Base-by-base conservation (phyloP, 2,113 vertebrate genomes). In the Hippoglossus stenolepis region DNA sequence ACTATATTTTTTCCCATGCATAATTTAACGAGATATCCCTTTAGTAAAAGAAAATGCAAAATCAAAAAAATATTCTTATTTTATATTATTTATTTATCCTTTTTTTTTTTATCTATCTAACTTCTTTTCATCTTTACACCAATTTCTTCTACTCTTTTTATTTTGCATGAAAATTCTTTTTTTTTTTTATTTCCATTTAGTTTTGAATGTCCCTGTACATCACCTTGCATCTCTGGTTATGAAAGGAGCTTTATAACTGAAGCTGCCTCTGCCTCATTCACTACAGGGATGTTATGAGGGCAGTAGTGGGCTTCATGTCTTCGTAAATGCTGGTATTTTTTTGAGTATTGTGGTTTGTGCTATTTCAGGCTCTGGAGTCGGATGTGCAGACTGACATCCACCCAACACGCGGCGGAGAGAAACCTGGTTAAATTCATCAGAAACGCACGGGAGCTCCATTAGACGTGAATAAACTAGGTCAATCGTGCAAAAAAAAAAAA, bases 391-490 rank as follows among this genome's bases (percentile, higher is more conserved):
- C 47, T 18, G 47, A 51, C 40, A 43, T 43, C 40, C 40, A 43
- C 40, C 40, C 40, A 20, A 18, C 47, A 51, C 47, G 47, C 47
- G 47, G 47, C 17, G 47, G 47, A 51, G 17, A 4, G 59, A 35
- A 35, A 7, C 60, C 35, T 13, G 21, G 35, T 53, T 40, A n/a
- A 0, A 64, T 17, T 17, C 62, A 65, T 9, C 64, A 14, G 23
- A 23, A 54, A n/a, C 2, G 51, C 18, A n/a, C 51, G 47, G 47
- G 47, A n/a, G 47, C 15, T 20, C 49, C 38, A 20, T 9, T 47
- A 63, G 71, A 72, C 21, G 73, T 2, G 28, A 73, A 77, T 5
- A 58, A 80, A 78, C 43, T 21, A 73, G 82, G 71, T 76, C 79
- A 73, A 31, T 58, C 10, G 54, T n/a, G 31, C 1, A 24, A 28